phyloP scores from a whole-genome alignment of 2,113 vertebrate genomes.

The Ophthalmolycus amberensis region DNA sequence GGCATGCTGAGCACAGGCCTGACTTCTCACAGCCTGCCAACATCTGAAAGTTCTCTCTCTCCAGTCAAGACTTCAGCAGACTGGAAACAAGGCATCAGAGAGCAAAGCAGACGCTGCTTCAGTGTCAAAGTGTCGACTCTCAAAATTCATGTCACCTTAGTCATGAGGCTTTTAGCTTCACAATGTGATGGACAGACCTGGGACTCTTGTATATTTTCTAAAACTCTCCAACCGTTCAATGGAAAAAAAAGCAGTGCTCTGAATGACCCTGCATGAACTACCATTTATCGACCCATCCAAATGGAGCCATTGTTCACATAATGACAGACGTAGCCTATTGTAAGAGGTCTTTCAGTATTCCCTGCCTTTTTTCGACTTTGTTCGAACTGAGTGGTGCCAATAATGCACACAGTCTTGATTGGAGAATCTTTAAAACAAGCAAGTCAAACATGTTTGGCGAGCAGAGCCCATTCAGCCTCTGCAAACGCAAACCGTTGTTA shows the following conservation, averaged over 20 bases:
- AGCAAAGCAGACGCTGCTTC: conserved; percentile 17
- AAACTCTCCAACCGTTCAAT: conserved; percentile 22
- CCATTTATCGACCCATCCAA: conserved; percentile 58
- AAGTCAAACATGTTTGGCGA: conserved; percentile 29
- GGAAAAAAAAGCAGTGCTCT: conserved; percentile 1
- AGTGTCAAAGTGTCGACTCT: conserved; percentile 42
- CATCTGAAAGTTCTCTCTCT: conserved; percentile 29
- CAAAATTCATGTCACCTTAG: conserved; percentile 34
- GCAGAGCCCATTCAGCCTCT: neutral
- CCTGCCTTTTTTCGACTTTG: conserved; percentile 48
- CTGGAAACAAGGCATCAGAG: conserved; percentile 12
- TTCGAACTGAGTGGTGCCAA: conserved; percentile 48
- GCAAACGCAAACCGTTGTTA: conserved; percentile 15
- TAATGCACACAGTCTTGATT: conserved; percentile 49
- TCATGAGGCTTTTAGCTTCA: conserved; percentile 51
- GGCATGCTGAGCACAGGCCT: conserved; percentile 13
- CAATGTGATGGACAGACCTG: conserved; percentile 12
- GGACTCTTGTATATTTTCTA: neutral
- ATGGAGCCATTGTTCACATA: conserved; percentile 58
- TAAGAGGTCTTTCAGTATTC: conserved; percentile 50
- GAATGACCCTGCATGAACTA: conserved; percentile 21
- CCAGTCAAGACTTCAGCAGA: conserved; percentile 8
- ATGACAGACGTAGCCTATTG: conserved; percentile 49
- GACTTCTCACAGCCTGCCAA: conserved; percentile 50
- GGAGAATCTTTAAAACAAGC: conserved; percentile 65